Evolutionary conservation across 2,113 vertebrate species (phyloP), one percentile per base, ranked within the genome.

Genomic region (Siniperca chuatsi): DNA sequence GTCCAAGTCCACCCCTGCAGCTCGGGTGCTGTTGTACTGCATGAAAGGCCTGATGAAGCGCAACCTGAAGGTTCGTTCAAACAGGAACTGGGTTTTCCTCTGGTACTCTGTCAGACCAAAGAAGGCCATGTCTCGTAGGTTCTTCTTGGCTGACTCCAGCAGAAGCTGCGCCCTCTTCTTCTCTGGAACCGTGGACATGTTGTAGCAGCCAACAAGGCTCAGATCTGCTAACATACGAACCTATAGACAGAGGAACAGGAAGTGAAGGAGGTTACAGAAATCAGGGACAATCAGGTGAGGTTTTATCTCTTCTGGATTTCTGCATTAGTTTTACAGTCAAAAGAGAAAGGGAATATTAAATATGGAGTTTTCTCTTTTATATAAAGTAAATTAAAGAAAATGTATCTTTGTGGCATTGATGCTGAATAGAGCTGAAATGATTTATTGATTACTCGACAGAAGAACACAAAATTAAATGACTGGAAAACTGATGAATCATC

Each of bases 191-290:
- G 98, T 99, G 55, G 98, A 99, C 97, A 99, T 97, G 94, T 99
- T 99, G 95, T 99, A 99, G 96, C 98, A 99, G 95, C 98, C 98
- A 84, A 99, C 98, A 13, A 99, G 94, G 94, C 98, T 99, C 90
- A 99, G 92, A 94, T 99, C 98, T 0, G 98, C 98, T 88, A 99
- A 92, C 98, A 99, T 99, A 73, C 98, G 97, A 73, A 99, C 98
- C 86, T 99, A 94, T 1, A 52, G 68, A 11, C 2, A 10, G 16
- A 50, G n/a, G 23, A 64, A 9, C 9, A 44, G 48, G 10, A 52
- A 8, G 46, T 1, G 46, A 16, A 20, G 46, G 23, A 82, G 12
- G 21, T 46, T 40, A 20, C 0, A 9, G 35, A 12, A 62, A 46
- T 12, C 23, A 23, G 11, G 12, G 40, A 67, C 42, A 67, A 46